Evolutionary conservation across 2,113 vertebrate species (phyloP).

Genomic region (Hippocampus guttulatus): DNA sequence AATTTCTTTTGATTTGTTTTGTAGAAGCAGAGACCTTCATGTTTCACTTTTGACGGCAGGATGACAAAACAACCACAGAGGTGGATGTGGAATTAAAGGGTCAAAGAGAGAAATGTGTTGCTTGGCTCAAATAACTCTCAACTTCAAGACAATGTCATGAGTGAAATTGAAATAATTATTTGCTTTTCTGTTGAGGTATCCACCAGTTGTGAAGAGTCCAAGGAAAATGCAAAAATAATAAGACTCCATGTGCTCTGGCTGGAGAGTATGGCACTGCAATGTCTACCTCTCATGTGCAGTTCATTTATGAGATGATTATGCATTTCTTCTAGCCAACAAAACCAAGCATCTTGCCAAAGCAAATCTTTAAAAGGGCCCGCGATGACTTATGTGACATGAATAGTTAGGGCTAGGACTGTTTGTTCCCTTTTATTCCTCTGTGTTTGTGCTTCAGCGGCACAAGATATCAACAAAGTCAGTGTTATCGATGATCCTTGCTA

Average conservation of each 20-base stretch:
- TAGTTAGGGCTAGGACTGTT: not conserved
- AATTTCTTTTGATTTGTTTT: not conserved
- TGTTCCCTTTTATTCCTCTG: slow-evolving; percentile 6
- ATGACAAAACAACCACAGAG: not conserved
- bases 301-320: slow-evolving; percentile 1
- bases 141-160: slow-evolving; percentile 18
- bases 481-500: slow-evolving; percentile 42
- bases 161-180: slow-evolving; percentile 12
- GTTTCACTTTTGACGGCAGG: not conserved
- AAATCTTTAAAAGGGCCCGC: not conserved
- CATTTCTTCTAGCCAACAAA: not conserved
- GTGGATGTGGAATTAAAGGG: not conserved
- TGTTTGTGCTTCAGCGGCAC: slow-evolving; percentile 31
- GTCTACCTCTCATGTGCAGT: slow-evolving; percentile 11
- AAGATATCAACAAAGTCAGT: slow-evolving; percentile 29
- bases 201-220: slow-evolving; percentile 12
- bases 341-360: not conserved
- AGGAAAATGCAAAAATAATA: slow-evolving; percentile 10
- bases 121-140: slow-evolving; percentile 31
- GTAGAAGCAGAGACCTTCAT: not conserved
- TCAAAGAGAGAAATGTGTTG: slow-evolving; percentile 17
- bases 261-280: slow-evolving; percentile 4
- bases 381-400: slow-evolving; percentile 3
- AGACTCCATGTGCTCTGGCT: not conserved
- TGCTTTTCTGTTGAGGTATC: slow-evolving; percentile 5